Percentiles rank a stretch among this genome's conserved stretches.
phyloP scores from a whole-genome alignment of 2,113 vertebrate species.

The Anhinga anhinga region DNA sequence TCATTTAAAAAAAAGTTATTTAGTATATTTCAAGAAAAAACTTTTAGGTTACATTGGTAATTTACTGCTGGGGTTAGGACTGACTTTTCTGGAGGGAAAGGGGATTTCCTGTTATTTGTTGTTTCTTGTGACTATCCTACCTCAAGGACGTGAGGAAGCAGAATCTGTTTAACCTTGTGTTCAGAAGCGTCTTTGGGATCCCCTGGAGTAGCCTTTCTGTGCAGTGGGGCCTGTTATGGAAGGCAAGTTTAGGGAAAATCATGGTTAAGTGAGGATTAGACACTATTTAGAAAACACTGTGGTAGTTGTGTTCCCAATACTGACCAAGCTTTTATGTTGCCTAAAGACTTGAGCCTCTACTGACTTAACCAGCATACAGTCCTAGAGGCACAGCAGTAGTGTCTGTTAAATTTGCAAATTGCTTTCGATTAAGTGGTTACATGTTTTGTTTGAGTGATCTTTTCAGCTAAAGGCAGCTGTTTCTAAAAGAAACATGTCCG shows the following conservation, averaged over 20 bases:
- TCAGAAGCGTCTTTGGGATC: neutral
- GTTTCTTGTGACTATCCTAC: neutral
- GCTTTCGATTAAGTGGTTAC: neutral
- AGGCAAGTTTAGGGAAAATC: neutral
- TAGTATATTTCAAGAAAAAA: neutral
- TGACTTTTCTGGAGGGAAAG: neutral
- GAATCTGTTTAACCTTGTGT: neutral
- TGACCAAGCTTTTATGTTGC: neutral
- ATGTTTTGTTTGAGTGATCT: neutral
- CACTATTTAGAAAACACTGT: neutral
- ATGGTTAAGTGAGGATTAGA: neutral
- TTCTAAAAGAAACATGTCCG: neutral
- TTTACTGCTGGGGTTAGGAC: neutral
- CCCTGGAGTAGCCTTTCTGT: neutral
- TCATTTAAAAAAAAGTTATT: no score
- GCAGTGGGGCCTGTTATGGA: rapidly evolving
- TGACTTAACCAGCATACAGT: neutral
- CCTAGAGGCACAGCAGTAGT: neutral
- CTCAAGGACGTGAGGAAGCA: neutral
- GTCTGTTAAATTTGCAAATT: neutral
- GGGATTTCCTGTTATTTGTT: neutral
- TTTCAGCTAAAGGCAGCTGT: neutral
- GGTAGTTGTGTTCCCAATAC: neutral
- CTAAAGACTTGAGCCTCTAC: neutral
- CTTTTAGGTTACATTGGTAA: neutral